Evolutionary conservation across 2,113 vertebrate genomes (phyloP).

Genomic region (Tenebrosternarchus preto): DNA sequence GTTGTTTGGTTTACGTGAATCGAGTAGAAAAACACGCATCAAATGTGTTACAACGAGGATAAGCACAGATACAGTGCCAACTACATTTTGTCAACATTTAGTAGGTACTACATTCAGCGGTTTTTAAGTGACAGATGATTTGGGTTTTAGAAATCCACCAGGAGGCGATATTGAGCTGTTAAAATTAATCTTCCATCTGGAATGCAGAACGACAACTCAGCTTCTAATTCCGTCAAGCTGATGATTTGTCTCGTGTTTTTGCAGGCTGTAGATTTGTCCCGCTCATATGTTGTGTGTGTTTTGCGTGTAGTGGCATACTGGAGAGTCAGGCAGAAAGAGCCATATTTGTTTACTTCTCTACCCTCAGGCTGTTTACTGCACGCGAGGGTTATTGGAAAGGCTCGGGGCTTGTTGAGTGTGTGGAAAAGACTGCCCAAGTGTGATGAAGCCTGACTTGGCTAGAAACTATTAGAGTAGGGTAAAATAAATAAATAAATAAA

Average conservation of each 20-base stretch:
- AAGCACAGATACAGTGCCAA: not conserved
- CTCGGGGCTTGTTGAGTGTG: not conserved
- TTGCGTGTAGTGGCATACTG: constrained; percentile 14
- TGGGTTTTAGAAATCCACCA: constrained; percentile 18
- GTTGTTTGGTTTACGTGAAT: not conserved
- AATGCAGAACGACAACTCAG: constrained; percentile 32
- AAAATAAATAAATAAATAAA: not conserved
- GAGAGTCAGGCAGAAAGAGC: not conserved
- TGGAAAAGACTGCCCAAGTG: not conserved
- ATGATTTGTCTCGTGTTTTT: constrained; percentile 21
- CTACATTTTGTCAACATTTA: constrained; percentile 45
- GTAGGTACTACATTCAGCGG: constrained; percentile 25
- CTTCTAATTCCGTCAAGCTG: constrained; percentile 31
- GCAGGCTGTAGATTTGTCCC: not conserved
- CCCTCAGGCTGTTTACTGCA: not conserved
- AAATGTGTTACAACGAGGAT: not conserved
- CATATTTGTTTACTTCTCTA: not conserved
- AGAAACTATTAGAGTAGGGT: constrained; percentile 17
- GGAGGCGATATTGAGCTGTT: constrained; percentile 52
- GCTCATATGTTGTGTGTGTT: not conserved
- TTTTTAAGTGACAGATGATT: not conserved
- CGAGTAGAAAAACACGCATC: not conserved
- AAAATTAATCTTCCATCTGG: not conserved
- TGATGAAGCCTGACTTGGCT: constrained; percentile 36
- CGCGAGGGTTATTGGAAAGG: constrained; percentile 1